Base-by-base conservation (phyloP, 2,113 vertebrate genomes). In the Otis tarda region DNA sequence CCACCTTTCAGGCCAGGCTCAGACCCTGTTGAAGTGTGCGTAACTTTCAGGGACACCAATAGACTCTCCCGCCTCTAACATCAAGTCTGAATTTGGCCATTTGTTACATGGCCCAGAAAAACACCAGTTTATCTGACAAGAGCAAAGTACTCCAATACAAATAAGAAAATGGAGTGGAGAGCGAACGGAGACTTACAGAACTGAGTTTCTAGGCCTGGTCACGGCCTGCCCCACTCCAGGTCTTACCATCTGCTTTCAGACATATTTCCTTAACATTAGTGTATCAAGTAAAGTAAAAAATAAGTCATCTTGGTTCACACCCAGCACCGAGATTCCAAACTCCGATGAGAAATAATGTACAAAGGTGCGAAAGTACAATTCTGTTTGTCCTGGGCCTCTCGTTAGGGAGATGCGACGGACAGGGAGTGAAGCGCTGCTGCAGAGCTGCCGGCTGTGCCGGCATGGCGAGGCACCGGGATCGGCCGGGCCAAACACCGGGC, bases 301-400 rank as follows among this genome's bases (percentile, higher is more conserved):
- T 85, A 83, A 33, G 89, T 96, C 81, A 52, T 96, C 97, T 96
- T 94, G 93, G 97, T 97, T 99, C 98, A 97, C 98, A 97, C 2
- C 7, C 70, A 87, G 97, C 68, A 93, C 97, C 23, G 47, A 98
- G 97, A 99, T 99, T 99, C 98, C 95, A 73, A 87, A 95, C 95
- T 90, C 91, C 7, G 5, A 77, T 75, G 98, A 95, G 94, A 98
- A 98, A 98, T 98, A 98, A 97, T 96, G 98, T 95, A 97, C 96
- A 97, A 97, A 97, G 97, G 96, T 97, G 98, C 20, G 89, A 98
- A 98, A 97, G 96, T 57, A 28, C 67, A 92, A 64, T 50, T 87
- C 93, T 96, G 94, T 97, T 96, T 97, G 93, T 97, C 89, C 95
- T 39, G 82, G 95, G 96, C 96, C 96, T 94, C 95, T 93, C 69